phyloP scores from a whole-genome alignment of 2,888 invertebrate species.

The Drosophila falleni region DNA sequence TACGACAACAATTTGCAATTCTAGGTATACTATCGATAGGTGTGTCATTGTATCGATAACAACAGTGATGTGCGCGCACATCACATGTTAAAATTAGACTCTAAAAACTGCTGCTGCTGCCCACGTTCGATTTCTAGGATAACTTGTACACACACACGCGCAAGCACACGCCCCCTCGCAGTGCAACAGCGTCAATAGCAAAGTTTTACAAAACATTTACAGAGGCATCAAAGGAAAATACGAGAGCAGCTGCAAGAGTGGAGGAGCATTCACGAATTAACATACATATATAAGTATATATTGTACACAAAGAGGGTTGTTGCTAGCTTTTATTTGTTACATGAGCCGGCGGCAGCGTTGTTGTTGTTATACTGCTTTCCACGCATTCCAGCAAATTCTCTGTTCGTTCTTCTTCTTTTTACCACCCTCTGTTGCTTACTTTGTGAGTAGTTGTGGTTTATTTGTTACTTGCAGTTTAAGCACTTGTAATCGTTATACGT shows the following conservation, averaged over 20 bases:
- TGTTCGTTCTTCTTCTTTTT: slow-evolving; percentile 40
- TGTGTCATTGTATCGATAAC: slow-evolving; percentile 39
- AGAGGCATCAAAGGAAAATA: slow-evolving; percentile 13
- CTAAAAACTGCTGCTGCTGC: slow-evolving; percentile 36
- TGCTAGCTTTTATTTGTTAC: slow-evolving; percentile 40
- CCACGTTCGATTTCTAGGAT: slow-evolving; percentile 60
- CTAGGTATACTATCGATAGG: slow-evolving; percentile 34
- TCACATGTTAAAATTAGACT: slow-evolving; percentile 69
- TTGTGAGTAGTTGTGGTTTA: slow-evolving; percentile 17
- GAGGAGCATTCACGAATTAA: slow-evolving; percentile 23
- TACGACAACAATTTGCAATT: slow-evolving; percentile 30
- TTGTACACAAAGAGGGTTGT: slow-evolving; percentile 26
- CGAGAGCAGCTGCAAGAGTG: slow-evolving; percentile 23
- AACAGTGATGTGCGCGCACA: slow-evolving; percentile 42
- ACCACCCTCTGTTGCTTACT: slow-evolving; percentile 50
- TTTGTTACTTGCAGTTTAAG: slow-evolving; percentile 40
- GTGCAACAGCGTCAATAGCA: slow-evolving; percentile 56
- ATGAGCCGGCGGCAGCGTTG: slow-evolving; percentile 28
- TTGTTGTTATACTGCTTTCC: slow-evolving; percentile 47
- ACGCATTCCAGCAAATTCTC: slow-evolving; percentile 65
- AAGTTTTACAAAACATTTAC: slow-evolving; percentile 25
- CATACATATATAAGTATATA: slow-evolving; percentile 20
- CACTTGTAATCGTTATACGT: slow-evolving; percentile 44
- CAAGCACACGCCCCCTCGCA: slow-evolving; percentile 23
- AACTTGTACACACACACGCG: slow-evolving; percentile 43